These are phyloP conservation scores for Crotalus tigris DNA, from an alignment of 2,113 vertebrate genomes.

Conservation along the genomic window DNA sequence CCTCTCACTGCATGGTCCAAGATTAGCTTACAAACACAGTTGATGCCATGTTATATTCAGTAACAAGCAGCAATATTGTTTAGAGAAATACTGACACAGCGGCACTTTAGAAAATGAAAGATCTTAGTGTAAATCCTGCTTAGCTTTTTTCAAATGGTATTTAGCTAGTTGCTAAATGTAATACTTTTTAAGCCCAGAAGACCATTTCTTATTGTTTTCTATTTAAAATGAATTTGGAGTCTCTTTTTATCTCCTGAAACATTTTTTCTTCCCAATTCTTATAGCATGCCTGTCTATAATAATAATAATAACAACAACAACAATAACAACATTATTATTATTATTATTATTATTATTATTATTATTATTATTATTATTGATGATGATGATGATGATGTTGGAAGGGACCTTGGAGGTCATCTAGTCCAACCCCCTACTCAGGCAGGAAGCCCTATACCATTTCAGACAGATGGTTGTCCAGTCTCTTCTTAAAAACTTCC, in stretches of 20 bases:
- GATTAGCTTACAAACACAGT: background rate
- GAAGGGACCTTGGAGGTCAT: too few relatives aligned
- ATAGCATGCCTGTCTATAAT: background rate
- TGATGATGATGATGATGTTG: too few relatives aligned
- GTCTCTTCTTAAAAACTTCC: too few relatives aligned
- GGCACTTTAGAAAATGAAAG: background rate
- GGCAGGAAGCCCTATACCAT: too few relatives aligned
- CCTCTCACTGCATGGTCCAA: background rate
- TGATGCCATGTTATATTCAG: background rate
- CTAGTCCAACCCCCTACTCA: too few relatives aligned
- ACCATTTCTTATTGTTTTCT: background rate
- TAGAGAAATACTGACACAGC: background rate
- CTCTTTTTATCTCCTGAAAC: background rate
- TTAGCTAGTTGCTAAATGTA: background rate
- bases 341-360: too few relatives aligned
- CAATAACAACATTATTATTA: too few relatives aligned
- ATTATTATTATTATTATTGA: too few relatives aligned
- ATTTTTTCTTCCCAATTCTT: background rate
- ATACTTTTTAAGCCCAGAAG: background rate
- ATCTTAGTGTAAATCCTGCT: background rate
- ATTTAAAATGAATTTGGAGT: background rate
- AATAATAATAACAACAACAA: too few relatives aligned
- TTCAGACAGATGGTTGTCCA: too few relatives aligned
- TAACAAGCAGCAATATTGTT: background rate
- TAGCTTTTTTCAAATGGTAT: background rate